phyloP scores from a whole-genome alignment of 2,113 vertebrate genomes.

The Pelodiscus sinensis region DNA sequence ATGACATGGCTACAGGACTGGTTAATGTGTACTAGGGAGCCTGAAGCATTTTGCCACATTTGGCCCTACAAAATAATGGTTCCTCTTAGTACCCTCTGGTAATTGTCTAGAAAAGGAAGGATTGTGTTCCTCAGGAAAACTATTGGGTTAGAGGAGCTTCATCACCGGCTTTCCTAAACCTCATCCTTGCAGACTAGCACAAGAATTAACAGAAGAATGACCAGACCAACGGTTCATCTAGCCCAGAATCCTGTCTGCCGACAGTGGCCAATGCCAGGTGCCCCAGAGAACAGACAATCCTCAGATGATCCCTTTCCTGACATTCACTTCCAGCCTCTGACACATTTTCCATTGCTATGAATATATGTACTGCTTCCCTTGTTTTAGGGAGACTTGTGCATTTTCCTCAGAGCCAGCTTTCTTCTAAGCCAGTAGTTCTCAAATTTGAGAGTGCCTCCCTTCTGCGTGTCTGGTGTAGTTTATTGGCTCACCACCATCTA shows the following conservation, averaged over 20 bases:
- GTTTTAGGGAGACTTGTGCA: background rate
- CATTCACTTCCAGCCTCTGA: too few species aligned
- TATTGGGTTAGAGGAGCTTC: background rate
- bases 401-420: background rate
- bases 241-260: too few species aligned
- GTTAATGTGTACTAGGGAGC: background rate
- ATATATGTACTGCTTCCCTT: background rate
- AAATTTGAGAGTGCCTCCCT: too few species aligned
- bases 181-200: too few species aligned
- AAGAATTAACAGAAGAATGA: too few species aligned
- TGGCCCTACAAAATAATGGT: background rate
- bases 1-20: background rate
- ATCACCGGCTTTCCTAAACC: background rate
- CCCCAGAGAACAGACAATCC: too few species aligned
- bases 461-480: too few species aligned
- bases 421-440: background rate
- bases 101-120: background rate
- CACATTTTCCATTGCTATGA: too few species aligned
- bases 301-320: too few species aligned
- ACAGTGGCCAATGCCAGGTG: too few species aligned
- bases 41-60: background rate
- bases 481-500: too few species aligned
- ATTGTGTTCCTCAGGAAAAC: background rate
- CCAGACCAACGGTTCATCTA: too few species aligned
- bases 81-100: background rate